Conservation (phyloP, 2,888 invertebrate species). For the Rotaria macrura region DNA sequence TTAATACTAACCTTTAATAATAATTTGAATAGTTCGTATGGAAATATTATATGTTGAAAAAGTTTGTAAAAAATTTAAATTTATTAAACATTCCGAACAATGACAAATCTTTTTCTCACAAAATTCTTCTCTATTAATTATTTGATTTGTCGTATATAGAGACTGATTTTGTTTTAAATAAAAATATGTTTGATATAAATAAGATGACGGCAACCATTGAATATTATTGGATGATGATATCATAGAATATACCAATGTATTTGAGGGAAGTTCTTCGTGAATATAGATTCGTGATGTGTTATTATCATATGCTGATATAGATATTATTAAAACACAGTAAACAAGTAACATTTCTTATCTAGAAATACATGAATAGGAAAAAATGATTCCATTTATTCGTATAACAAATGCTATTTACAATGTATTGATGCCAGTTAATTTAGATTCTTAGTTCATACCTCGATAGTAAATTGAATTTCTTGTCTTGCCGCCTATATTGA, state of each 20-base stretch:
- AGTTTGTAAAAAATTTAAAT: background rate
- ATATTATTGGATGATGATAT: background rate
- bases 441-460: no score
- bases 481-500: background rate
- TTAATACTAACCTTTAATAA: background rate
- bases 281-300: background rate
- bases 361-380: background rate
- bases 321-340: background rate
- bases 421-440: no score
- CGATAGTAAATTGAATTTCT: no score
- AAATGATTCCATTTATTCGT: no score
- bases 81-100: background rate
- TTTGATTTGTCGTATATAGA: background rate
- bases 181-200: background rate
- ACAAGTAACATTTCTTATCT: background rate
- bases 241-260: background rate
- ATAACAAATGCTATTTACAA: no score
- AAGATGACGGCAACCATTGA: slow-evolving; percentile 1
- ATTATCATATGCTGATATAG: background rate
- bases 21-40: background rate
- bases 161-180: background rate
- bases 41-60: background rate
- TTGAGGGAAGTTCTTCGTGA: background rate
- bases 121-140: background rate
- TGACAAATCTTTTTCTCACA: slow-evolving; percentile 5